A percentile compares a stretch with the other conserved stretches of the same genome.
These are phyloP conservation scores for Leucania comma DNA, from an alignment of 2,888 invertebrate species.

Conservation along the genomic window DNA sequence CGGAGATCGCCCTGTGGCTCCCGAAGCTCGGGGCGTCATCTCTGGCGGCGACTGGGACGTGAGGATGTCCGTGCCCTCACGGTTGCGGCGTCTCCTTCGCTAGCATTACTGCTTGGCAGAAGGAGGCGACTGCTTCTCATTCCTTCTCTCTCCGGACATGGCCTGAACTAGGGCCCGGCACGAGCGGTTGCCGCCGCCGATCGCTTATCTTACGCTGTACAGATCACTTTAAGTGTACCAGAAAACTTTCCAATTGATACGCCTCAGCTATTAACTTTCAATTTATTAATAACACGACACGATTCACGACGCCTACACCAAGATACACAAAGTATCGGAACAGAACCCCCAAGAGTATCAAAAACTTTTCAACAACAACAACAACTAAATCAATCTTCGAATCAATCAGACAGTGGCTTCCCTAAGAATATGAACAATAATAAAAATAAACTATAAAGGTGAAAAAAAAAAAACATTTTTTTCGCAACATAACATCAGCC, in stretches of 20 bases:
- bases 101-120: no score
- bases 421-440: conserved; percentile 60
- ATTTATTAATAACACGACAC: conserved; percentile 5
- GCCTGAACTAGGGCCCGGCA: no score
- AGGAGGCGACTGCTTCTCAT: no score
- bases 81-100: no score
- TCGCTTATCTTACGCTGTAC: background rate
- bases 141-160: no score
- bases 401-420: conserved; percentile 2
- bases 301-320: background rate
- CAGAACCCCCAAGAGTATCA: conserved; percentile 6
- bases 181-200: no score
- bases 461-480: conserved; percentile 62
- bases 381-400: conserved; percentile 39
- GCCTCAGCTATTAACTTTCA: conserved; percentile 4
- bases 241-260: conserved; percentile 23
- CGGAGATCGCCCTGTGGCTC: no score
- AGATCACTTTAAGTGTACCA: background rate
- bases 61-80: no score
- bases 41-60: no score
- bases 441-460: conserved; percentile 66
- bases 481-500: conserved; percentile 59
- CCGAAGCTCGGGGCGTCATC: no score
- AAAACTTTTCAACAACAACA: conserved; percentile 46
- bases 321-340: conserved; percentile 18